Conservation (phyloP, 1,140 invertebrate genomes). For the Medauroidea extradentata region DNA sequence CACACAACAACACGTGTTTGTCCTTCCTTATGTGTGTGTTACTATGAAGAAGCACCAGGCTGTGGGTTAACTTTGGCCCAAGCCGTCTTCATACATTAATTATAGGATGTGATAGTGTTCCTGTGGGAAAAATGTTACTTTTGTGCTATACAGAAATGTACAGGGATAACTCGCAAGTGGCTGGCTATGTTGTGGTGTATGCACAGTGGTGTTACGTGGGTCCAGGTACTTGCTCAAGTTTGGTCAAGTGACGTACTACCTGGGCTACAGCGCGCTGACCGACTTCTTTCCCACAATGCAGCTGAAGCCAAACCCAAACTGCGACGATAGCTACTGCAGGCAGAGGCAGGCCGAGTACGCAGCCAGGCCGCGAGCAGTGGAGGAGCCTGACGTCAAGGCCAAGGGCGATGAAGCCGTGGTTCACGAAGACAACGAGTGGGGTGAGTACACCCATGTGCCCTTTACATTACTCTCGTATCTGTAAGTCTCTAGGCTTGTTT, state of each 20-base stretch:
- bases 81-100: no score
- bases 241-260: slow-evolving; percentile 82
- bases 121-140: no score
- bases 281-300: slow-evolving; percentile 96
- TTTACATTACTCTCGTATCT: no score
- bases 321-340: slow-evolving; percentile 80
- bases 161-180: no score
- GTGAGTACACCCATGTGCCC: slow-evolving; percentile 46
- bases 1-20: no score
- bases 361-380: slow-evolving; percentile 41
- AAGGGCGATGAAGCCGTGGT: slow-evolving; percentile 53
- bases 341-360: slow-evolving; percentile 67
- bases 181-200: no score
- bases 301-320: slow-evolving; percentile 87
- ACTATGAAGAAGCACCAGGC: no score
- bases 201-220: slow-evolving; percentile 13
- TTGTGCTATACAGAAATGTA: no score
- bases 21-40: not conserved
- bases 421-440: slow-evolving; percentile 92
- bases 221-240: slow-evolving; percentile 82
- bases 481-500: no score
- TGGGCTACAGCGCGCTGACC: slow-evolving; percentile 94
- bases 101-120: no score
- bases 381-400: slow-evolving; percentile 32
- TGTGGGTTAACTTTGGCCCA: no score